Evolutionary conservation across 2,888 invertebrate species (phyloP), one percentile per base, ranked within the genome.

Genomic region (Hemaris fuciformis): DNA sequence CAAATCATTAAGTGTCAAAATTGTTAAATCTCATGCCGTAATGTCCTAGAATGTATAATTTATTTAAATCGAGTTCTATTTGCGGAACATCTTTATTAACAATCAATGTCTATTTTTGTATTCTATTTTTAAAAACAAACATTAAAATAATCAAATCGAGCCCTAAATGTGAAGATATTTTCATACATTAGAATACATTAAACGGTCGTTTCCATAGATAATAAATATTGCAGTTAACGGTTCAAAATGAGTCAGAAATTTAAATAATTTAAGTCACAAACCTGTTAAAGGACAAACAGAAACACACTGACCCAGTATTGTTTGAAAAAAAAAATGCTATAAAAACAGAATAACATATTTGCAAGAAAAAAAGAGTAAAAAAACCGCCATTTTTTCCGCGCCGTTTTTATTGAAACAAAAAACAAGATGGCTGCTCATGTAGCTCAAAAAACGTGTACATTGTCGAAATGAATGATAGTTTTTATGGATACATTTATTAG

Each of bases 221-320:
- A 70, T 66, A 70, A 75, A 75, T 71, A 75, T 69, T 75, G 66
- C 67, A 53, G 53, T 53, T 53, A 53, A 31, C 53, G 8, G 53
- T 53, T 53, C 13, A 18, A 74, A 64, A 67, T 77, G 73, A 77
- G 66, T 80, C 78, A 77, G 63, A 69, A 63, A 79, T 79, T 79
- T 78, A 69, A 79, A 85, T 83, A 80, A 75, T 79, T 74, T 71
- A 64, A 53, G 72, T 68, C 70, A 66, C 61, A 78, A 79, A 81
- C 80, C 74, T 69, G 77, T 76, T 77, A 83, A 86, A 84, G 79
- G 81, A 87, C 83, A 80, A 75, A 77, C 73, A 71, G 64, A 83
- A 80, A 83, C 84, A 81, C 77, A 81, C 78, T 90, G 87, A 89
- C 88, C 89, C 76, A 88, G 79, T 79, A 80, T 78, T 81, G 78